Base-by-base conservation (phyloP, 37 sponge, comb jelly and placozoan genomes). In the Corticium candelabrum region DNA sequence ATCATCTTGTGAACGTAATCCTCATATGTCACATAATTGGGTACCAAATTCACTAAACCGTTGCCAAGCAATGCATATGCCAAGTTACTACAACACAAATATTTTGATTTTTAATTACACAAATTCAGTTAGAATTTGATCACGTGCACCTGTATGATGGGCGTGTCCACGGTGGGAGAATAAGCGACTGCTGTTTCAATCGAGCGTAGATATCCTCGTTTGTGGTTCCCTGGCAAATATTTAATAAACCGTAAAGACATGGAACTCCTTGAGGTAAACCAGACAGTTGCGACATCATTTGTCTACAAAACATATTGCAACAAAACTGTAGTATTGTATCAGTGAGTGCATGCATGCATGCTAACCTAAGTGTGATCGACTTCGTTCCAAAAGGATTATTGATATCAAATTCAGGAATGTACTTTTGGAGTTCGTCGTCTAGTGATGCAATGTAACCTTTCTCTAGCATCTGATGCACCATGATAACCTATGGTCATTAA, bases 81-180 rank as follows among this genome's bases (percentile, higher is more conserved):
- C 29, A 82, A 50, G 62, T 85, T 85, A 40, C 86, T 85, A 33
- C 2, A 38, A 32, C 21, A 39, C 34, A 33, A n/a, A n/a, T n/a
- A n/a, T n/a, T n/a, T n/a, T n/a, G n/a, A n/a, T n/a, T n/a, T n/a
- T n/a, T n/a, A n/a, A n/a, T n/a, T n/a, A n/a, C n/a, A n/a, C n/a
- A n/a, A n/a, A n/a, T n/a, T n/a, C n/a, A n/a, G n/a, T n/a, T n/a
- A n/a, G n/a, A n/a, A n/a, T n/a, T n/a, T n/a, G n/a, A n/a, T n/a
- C n/a, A n/a, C n/a, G n/a, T n/a, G n/a, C 75, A 83, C 84, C 88
- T 87, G 84, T 87, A 87, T 0, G 88, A 87, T 2, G 88, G 88
- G 34, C 21, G 43, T 34, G 78, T 77, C 85, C 85, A 87, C 3
- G 85, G 71, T 34, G 88, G 85, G 39, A 75, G 40, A 1, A 84